Evolutionary conservation across 2,888 invertebrate genomes (phyloP).

Genomic region (Eubasilissa splendida): DNA sequence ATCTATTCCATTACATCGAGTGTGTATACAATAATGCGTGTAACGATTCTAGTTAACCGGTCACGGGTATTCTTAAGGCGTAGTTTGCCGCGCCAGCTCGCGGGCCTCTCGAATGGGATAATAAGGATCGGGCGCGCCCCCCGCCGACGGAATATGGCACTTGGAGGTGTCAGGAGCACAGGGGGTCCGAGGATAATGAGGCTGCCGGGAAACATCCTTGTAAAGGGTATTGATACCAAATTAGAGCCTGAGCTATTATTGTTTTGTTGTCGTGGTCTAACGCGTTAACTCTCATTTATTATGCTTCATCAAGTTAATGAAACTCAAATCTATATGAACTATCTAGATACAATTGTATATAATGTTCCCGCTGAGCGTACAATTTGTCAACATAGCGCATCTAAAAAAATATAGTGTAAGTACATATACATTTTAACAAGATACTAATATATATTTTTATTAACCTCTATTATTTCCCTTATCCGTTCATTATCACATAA

Average conservation of each 20-base stretch:
- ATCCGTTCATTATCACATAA: too few relatives aligned
- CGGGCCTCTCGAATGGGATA: conserved; percentile 11
- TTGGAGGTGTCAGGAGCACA: conserved; percentile 34
- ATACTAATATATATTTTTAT: too few relatives aligned
- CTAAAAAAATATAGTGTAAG: too few relatives aligned
- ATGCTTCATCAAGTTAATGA: too few relatives aligned
- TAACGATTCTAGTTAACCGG: conserved; percentile 45
- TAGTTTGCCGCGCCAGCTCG: conserved; percentile 11
- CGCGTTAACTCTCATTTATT: too few relatives aligned
- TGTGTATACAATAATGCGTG: conserved; percentile 46
- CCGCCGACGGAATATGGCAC: conserved; percentile 44
- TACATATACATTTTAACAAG: too few relatives aligned
- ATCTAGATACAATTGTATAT: too few relatives aligned
- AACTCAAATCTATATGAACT: too few relatives aligned
- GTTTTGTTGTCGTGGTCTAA: too few relatives aligned
- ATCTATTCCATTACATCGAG: conserved; percentile 34
- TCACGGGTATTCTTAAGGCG: conserved; percentile 18
- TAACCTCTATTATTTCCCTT: too few relatives aligned
- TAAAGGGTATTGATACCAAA: conserved; percentile 35
- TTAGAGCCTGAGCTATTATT: not conserved
- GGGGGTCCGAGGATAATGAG: conserved; percentile 23
- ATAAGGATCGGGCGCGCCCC: conserved; percentile 40
- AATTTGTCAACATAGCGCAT: too few relatives aligned
- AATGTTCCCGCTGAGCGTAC: too few relatives aligned
- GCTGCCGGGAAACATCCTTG: not conserved